These are phyloP conservation scores for Eurois occulta DNA, from an alignment of 2,888 invertebrate genomes.

Conservation along the genomic window DNA sequence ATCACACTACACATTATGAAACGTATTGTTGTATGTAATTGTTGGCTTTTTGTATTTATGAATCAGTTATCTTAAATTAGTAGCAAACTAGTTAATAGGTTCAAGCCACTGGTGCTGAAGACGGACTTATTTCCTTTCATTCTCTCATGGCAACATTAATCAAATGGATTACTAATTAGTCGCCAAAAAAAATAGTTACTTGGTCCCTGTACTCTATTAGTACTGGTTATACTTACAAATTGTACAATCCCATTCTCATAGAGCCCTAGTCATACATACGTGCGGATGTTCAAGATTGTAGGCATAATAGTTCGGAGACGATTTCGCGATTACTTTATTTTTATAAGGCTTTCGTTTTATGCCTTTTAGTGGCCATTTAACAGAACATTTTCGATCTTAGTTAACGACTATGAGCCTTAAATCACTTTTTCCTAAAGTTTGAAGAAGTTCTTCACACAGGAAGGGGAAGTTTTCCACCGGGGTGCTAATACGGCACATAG, in stretches of 20 bases:
- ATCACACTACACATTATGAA: too few species aligned
- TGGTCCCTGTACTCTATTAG: not conserved
- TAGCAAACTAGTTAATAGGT: too few species aligned
- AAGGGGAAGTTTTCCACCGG: not conserved
- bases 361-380: not conserved
- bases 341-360: not conserved
- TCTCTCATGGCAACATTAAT: not conserved
- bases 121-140: constrained; percentile 20
- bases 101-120: too few species aligned
- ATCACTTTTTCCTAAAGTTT: not conserved
- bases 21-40: too few species aligned
- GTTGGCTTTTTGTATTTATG: too few species aligned
- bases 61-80: too few species aligned
- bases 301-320: constrained; percentile 3
- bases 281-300: constrained; percentile 5
- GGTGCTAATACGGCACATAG: not conserved
- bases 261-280: constrained; percentile 13
- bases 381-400: not conserved
- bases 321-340: constrained; percentile 6
- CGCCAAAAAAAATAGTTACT: not conserved
- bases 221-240: not conserved
- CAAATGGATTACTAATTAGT: not conserved
- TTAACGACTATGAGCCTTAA: not conserved
- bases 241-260: not conserved
- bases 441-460: not conserved